Conservation (phyloP, 2,888 invertebrate genomes). For the Diadegma fenestrale region DNA sequence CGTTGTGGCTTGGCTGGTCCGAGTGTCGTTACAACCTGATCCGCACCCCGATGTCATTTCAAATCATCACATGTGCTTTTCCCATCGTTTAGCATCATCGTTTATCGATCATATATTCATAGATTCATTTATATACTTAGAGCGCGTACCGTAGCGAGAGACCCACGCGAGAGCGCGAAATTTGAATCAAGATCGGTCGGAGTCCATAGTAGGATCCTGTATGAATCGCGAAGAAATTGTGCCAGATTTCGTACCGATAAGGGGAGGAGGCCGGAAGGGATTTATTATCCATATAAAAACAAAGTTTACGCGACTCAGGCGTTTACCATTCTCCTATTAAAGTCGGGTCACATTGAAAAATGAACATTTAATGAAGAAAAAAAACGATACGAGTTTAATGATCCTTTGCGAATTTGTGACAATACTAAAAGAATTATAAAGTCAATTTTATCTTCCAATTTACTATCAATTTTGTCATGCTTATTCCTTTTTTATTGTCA, state of each 20-base stretch:
- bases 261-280: neutral
- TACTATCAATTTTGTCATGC: neutral
- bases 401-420: conserved; percentile 21
- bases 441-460: neutral
- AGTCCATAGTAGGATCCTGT: conserved; percentile 44
- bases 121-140: conserved; percentile 15
- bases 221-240: conserved; percentile 42
- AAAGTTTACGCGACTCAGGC: neutral
- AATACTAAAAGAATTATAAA: neutral
- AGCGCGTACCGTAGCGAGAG: conserved; percentile 46
- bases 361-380: neutral
- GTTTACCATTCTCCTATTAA: neutral
- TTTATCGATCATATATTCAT: conserved; percentile 13
- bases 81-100: conserved; percentile 5
- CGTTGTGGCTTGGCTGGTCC: conserved; percentile 93
- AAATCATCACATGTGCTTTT: conserved; percentile 28
- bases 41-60: conserved; percentile 58
- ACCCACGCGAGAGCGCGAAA: conserved; percentile 46
- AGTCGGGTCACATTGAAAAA: neutral
- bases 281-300: neutral
- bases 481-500: neutral
- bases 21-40: conserved; percentile 91
- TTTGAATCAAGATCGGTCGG: conserved; percentile 43
- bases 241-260: conserved; percentile 41
- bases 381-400: neutral